Percentiles rank a stretch among this genome's conserved stretches.
Conservation (phyloP, 2,113 vertebrate genomes). For the Grammomys surdaster region DNA sequence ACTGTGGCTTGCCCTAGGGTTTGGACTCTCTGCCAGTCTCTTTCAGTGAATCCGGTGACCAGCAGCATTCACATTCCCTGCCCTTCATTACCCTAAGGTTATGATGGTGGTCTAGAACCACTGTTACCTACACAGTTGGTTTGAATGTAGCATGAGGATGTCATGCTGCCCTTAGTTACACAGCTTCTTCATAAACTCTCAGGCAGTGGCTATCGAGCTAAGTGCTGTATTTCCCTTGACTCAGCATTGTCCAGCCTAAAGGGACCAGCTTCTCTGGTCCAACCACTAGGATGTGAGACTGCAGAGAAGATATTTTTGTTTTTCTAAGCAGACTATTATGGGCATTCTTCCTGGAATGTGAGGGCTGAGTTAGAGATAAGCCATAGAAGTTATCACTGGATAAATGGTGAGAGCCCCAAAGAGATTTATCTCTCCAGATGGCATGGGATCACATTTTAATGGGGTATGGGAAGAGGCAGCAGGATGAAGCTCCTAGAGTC, state of each 20-base stretch:
- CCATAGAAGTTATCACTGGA: not conserved
- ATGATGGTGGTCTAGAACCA: not conserved
- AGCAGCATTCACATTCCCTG: not conserved
- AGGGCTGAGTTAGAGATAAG: not conserved
- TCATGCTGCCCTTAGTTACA: not conserved
- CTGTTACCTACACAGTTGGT: not conserved
- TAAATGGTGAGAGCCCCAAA: not conserved
- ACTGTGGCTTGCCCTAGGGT: not conserved
- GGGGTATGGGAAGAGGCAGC: not conserved
- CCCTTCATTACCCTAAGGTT: not conserved
- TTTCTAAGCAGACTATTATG: not conserved
- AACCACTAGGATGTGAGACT: not conserved
- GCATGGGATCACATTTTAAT: not conserved
- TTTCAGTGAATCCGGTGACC: conserved; percentile 30
- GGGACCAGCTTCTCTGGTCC: not conserved
- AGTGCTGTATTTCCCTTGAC: not conserved
- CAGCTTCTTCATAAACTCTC: not conserved
- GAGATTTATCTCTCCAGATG: not conserved
- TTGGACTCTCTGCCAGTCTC: not conserved
- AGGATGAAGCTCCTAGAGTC: not conserved
- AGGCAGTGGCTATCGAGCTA: not conserved
- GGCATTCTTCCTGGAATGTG: conserved; percentile 9
- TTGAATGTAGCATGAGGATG: not conserved
- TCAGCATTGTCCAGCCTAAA: not conserved
- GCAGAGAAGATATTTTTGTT: conserved; percentile 26